Evolutionary conservation across 2,888 invertebrate genomes (phyloP).

Genomic region (Lacanobia oleracea): DNA sequence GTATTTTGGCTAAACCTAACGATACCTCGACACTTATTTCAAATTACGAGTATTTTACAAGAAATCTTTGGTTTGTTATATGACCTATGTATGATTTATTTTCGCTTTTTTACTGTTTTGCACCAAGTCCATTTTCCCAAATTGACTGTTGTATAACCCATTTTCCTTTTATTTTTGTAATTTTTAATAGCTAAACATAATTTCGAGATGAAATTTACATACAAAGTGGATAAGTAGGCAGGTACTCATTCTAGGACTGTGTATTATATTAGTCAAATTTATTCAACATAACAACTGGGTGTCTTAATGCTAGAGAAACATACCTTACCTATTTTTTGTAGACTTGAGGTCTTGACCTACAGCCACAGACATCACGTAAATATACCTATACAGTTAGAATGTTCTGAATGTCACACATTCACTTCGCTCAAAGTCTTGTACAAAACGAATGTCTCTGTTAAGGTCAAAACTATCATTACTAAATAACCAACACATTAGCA

Average conservation of each 20-base stretch:
- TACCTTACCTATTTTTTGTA: constrained; percentile 2
- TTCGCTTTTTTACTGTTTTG: too few relatives aligned
- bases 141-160: too few relatives aligned
- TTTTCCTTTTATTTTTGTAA: too few relatives aligned
- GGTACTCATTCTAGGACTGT: background rate
- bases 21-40: too few relatives aligned
- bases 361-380: background rate
- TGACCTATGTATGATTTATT: too few relatives aligned
- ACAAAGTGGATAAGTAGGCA: too few relatives aligned
- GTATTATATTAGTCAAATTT: background rate
- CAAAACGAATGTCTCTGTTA: constrained; percentile 16
- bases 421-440: constrained; percentile 24
- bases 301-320: background rate
- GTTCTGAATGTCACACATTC: constrained; percentile 47
- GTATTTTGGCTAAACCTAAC: too few relatives aligned
- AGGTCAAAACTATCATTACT: constrained; percentile 49
- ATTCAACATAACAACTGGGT: background rate
- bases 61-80: too few relatives aligned
- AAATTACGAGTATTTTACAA: too few relatives aligned
- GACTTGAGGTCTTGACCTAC: constrained; percentile 28
- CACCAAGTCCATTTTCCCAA: too few relatives aligned
- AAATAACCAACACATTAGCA: constrained; percentile 30
- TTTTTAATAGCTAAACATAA: background rate
- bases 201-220: background rate
- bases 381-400: background rate